Evolutionary conservation across 2,113 vertebrate species (phyloP).

Genomic region (Atractosteus spatula): DNA sequence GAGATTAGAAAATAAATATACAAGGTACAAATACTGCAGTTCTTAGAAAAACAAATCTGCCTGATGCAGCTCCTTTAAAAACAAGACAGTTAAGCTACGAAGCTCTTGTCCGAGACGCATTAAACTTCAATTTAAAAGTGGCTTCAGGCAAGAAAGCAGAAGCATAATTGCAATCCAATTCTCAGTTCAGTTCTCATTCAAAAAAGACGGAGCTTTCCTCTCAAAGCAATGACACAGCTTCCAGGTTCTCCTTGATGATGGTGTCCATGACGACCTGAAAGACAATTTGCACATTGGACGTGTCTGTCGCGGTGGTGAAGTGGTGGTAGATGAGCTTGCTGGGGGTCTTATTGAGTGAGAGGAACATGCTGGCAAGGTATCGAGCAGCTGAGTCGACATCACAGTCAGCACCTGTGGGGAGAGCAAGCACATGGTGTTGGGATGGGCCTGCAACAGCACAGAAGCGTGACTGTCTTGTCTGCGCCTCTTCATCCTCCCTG

Average conservation of each 20-base stretch:
- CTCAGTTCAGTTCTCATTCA: slow-evolving; percentile 7
- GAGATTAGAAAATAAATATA: too few species aligned
- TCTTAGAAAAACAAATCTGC: background rate
- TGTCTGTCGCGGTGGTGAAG: slow-evolving; percentile 74
- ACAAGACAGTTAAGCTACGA: slow-evolving; percentile 6
- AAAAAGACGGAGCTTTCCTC: slow-evolving; percentile 25
- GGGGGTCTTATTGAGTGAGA: slow-evolving; percentile 51
- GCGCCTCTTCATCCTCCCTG: background rate
- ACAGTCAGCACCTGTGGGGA: slow-evolving; percentile 59
- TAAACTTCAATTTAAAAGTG: slow-evolving; percentile 25
- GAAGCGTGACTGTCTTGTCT: background rate
- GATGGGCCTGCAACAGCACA: background rate
- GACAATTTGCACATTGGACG: slow-evolving; percentile 70
- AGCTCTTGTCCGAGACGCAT: slow-evolving; percentile 28
- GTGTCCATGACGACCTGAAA: slow-evolving; percentile 77
- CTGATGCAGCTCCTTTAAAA: background rate
- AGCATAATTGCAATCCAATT: slow-evolving; percentile 24
- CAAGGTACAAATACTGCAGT: too few species aligned
- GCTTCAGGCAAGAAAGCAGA: slow-evolving; percentile 37
- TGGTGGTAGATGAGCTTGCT: slow-evolving; percentile 68
- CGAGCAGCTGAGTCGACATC: slow-evolving; percentile 67
- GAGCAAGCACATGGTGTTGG: background rate
- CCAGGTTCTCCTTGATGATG: slow-evolving; percentile 70
- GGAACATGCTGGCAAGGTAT: slow-evolving; percentile 60
- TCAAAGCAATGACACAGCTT: slow-evolving; percentile 66